phyloP scores from a whole-genome alignment of 2,113 vertebrate species.

The Phycodurus eques region DNA sequence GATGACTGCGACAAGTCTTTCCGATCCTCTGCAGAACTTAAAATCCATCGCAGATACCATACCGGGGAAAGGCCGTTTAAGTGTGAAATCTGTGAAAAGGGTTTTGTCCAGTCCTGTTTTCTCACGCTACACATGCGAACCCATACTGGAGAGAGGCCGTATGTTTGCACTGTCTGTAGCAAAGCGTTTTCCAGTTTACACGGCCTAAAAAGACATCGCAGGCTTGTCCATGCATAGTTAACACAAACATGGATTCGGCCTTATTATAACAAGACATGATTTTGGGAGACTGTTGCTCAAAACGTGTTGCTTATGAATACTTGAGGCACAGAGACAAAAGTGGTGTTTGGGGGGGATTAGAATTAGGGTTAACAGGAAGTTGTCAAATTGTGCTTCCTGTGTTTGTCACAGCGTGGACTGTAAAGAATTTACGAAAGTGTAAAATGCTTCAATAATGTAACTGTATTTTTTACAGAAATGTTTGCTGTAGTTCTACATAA shows the following conservation, averaged over 20 bases:
- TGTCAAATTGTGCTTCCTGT: background rate
- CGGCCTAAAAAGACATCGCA: constrained; percentile 65
- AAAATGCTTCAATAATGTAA: constrained; percentile 44
- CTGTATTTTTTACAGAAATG: constrained; percentile 61
- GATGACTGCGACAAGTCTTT: constrained; percentile 69
- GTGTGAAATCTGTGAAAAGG: constrained; percentile 64
- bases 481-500: constrained; percentile 56
- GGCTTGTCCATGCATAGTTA: constrained; percentile 61
- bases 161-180: constrained; percentile 55
- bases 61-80: constrained; percentile 66
- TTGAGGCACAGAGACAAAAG: background rate
- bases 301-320: background rate
- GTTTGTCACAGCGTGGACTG: constrained; percentile 8
- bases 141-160: constrained; percentile 66
- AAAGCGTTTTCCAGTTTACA: constrained; percentile 69
- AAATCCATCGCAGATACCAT: constrained; percentile 66
- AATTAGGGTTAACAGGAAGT: background rate
- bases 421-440: constrained; percentile 35
- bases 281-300: background rate
- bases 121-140: constrained; percentile 70
- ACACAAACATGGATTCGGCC: background rate
- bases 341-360: background rate
- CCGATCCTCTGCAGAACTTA: constrained; percentile 57
- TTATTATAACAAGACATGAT: background rate
- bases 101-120: constrained; percentile 69